Evolutionary conservation across 2,888 invertebrate species (phyloP), one percentile per base, ranked within the genome.

Genomic region (Rapana venosa): DNA sequence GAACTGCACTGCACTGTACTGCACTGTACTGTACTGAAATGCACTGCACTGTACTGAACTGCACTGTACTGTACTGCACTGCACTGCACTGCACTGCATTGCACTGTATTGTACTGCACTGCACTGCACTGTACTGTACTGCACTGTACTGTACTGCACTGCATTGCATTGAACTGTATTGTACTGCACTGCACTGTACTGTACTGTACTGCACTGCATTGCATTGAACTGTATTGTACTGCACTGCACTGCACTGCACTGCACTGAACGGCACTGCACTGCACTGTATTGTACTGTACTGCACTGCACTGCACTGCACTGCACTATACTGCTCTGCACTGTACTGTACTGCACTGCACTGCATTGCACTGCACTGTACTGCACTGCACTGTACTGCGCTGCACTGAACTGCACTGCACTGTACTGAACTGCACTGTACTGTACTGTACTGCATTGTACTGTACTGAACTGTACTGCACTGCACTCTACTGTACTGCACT

Each of bases 211-310:
- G 70, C 81, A 90, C 70, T 74, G 74, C 81, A 87, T 70, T 66
- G 35, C 61, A 87, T 83, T 87, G 83, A 81, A 87, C 87, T 87
- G 70, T 83, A 87, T 83, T 90, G 81, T 58, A 87, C 70, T 22
- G 70, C 22, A 70, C 22, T 22, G 26, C 22, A 70, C 70, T 22
- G 26, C 26, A 70, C 70, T 22, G 70, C 22, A 70, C 70, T 22
- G 26, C 22, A 70, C 70, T 22, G 26, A 17, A 26, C 22, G 5
- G 26, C 22, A 70, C 70, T 22, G 83, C 83, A 87, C 81, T 58
- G 81, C 88, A 88, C 79, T 87, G 61, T 86, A 87, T 56, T 79
- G 87, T 90, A 88, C 79, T 79, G 87, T 88, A 81, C 11, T 79
- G 81, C 61, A 88, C 81, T 86, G 47, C 77, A 88, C 88, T 77